phyloP scores from a whole-genome alignment of 64 coral and sea anemone genomes.

The Astreopora myriophthalma region DNA sequence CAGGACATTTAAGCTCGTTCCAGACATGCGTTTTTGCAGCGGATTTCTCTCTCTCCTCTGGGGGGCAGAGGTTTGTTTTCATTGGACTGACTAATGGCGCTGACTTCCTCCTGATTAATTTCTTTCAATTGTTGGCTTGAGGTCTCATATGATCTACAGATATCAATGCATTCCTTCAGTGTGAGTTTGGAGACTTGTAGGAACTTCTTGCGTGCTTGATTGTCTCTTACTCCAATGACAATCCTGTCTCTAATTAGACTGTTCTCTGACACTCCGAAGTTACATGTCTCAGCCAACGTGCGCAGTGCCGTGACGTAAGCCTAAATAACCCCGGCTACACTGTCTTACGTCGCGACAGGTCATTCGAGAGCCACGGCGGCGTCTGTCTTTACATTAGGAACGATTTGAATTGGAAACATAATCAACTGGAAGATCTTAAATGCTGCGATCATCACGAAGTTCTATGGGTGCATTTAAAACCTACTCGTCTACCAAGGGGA shows the following conservation, averaged over 20 bases:
- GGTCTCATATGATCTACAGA: conserved; percentile 41
- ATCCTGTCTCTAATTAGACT: conserved; percentile 54
- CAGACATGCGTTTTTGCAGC: conserved; percentile 15
- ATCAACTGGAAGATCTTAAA: too few species aligned
- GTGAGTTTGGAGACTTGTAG: conserved; percentile 51
- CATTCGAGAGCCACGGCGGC: too few species aligned
- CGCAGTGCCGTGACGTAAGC: conserved; percentile 44
- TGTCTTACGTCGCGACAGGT: too few species aligned
- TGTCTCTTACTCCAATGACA: conserved; percentile 61
- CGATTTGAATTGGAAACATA: too few species aligned
- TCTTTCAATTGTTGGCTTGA: conserved; percentile 45
- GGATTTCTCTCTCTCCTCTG: neutral
- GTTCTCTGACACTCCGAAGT: conserved; percentile 42
- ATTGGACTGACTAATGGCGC: neutral
- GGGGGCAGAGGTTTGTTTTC: neutral
- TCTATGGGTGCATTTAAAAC: too few species aligned
- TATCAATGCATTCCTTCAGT: conserved; percentile 57
- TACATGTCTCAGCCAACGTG: conserved; percentile 53
- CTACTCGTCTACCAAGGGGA: too few species aligned
- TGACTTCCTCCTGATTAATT: conserved; percentile 38
- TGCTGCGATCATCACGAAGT: too few species aligned
- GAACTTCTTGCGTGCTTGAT: conserved; percentile 64
- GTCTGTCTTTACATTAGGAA: too few species aligned
- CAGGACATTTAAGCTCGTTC: conserved; percentile 36
- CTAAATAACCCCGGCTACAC: too few species aligned